Percentiles rank a stretch among this genome's conserved stretches.
These are phyloP conservation scores for Tinamus major DNA, from an alignment of 2,797 vertebrate genomes.

Conservation along the genomic window DNA sequence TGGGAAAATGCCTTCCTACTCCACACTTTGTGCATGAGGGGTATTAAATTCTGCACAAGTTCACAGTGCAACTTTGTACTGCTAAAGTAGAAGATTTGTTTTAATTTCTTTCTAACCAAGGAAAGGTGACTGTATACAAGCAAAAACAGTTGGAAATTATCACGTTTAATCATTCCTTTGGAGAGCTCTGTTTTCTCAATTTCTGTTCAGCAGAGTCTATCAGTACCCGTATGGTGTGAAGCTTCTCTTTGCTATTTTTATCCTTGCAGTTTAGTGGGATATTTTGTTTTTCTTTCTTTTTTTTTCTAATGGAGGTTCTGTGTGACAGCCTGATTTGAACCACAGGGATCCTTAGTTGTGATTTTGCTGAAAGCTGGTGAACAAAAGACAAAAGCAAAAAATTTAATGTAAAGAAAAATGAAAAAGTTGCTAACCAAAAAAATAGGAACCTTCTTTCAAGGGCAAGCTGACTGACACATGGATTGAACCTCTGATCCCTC, in stretches of 20 bases:
- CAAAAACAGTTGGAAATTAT: slow-evolving; percentile 31
- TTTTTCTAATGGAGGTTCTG: neutral
- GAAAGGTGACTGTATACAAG: neutral
- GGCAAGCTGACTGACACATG: neutral
- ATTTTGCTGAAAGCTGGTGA: neutral
- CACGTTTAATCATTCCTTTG: slow-evolving; percentile 53
- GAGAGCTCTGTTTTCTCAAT: slow-evolving; percentile 69
- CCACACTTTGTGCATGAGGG: neutral
- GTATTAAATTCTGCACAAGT: neutral
- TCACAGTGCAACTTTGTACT: rapidly evolving
- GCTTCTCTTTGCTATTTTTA: slow-evolving; percentile 43
- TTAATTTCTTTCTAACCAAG: slow-evolving; percentile 34
- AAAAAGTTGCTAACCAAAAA: neutral
- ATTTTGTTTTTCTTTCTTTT: neutral
- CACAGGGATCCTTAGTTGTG: neutral
- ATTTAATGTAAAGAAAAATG: neutral
- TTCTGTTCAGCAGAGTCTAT: slow-evolving; percentile 32
- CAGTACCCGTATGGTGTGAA: neutral
- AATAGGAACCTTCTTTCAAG: slow-evolving; percentile 1
- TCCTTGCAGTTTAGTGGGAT: neutral
- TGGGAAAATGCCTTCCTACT: neutral
- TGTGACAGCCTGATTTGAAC: neutral
- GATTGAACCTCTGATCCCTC: slow-evolving; percentile 41
- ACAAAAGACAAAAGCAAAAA: neutral
- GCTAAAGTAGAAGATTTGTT: neutral